Percentiles rank a stretch among this genome's conserved stretches.
Conservation (phyloP, 2,888 invertebrate genomes). For the Balanococcus diminutus region DNA sequence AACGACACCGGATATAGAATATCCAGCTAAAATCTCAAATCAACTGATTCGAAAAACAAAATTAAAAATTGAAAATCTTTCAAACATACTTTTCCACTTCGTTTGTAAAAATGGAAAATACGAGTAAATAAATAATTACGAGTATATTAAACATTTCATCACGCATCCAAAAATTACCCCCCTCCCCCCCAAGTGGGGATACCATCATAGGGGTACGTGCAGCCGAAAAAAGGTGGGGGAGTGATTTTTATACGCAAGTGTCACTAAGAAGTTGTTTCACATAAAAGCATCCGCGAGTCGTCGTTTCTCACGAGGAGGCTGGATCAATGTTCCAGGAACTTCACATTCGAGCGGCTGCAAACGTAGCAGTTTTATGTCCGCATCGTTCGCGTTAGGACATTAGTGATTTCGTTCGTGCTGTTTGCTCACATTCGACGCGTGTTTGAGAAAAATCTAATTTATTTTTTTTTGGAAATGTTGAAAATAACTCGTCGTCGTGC, state of each 20-base stretch:
- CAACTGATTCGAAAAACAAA: no score
- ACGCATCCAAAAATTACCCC: no score
- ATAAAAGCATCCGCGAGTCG: slow-evolving; percentile 45
- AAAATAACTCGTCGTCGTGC: not conserved
- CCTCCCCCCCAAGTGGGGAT: no score
- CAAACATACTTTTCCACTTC: no score
- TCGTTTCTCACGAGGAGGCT: slow-evolving; percentile 34
- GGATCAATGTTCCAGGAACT: slow-evolving; percentile 55
- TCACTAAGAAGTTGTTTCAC: slow-evolving; percentile 54
- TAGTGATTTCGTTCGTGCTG: slow-evolving; percentile 6
- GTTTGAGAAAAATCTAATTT: not conserved
- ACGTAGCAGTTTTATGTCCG: slow-evolving; percentile 50
- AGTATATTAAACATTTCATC: no score
- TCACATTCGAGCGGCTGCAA: slow-evolving; percentile 43
- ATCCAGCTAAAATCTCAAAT: no score
- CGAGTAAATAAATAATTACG: no score
- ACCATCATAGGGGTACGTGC: no score
- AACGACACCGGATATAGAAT: no score
- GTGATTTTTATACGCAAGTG: slow-evolving; percentile 51
- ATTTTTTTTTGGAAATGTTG: not conserved
- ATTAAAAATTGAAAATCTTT: no score
- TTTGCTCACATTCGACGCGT: not conserved
- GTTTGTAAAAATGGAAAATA: no score
- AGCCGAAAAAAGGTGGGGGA: no score
- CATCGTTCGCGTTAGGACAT: slow-evolving; percentile 43